A percentile compares a stretch with the other conserved stretches of the same genome.
Conservation (phyloP, 2,888 invertebrate species). For the Andrena marginata region DNA sequence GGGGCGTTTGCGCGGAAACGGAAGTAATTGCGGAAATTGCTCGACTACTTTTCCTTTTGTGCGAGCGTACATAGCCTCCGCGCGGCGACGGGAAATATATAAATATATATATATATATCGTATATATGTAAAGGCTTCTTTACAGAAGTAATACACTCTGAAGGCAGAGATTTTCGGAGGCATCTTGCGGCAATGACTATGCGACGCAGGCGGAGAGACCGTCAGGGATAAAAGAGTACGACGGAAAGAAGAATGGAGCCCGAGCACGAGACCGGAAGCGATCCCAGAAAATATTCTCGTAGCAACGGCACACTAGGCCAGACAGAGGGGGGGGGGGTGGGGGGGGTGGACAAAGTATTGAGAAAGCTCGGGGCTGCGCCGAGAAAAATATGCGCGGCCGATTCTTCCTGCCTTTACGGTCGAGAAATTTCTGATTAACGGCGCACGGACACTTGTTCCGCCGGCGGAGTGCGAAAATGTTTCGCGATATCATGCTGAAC, state of each 20-base stretch:
- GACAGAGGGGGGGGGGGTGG: too few relatives aligned
- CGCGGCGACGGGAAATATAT: conserved; percentile 1
- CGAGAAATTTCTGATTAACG: conserved; percentile 28
- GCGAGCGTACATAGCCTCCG: conserved; percentile 4
- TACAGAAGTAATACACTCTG: conserved; percentile 69
- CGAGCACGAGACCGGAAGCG: conserved; percentile 39
- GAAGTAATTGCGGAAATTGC: conserved; percentile 79
- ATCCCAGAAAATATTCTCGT: conserved; percentile 59
- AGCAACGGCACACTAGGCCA: conserved; percentile 7
- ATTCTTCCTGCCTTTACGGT: conserved; percentile 10
- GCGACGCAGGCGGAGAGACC: conserved; percentile 57
- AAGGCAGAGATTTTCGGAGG: conserved; percentile 67
- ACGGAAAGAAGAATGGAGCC: conserved; percentile 22
- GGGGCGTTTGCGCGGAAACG: conserved; percentile 69
- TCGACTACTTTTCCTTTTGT: conserved; percentile 64
- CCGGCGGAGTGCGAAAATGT: not conserved
- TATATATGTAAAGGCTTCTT: conserved; percentile 57
- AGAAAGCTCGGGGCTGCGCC: not conserved
- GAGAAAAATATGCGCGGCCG: conserved; percentile 22
- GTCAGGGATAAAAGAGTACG: conserved; percentile 37
- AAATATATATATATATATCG: conserved; percentile 5
- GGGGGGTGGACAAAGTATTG: not conserved
- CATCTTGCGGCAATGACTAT: conserved; percentile 70
- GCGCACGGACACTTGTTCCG: not conserved
- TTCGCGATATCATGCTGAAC: not conserved